These are phyloP conservation scores for Hepsetus odoe DNA, from an alignment of 2,113 vertebrate genomes.

Conservation along the genomic window DNA sequence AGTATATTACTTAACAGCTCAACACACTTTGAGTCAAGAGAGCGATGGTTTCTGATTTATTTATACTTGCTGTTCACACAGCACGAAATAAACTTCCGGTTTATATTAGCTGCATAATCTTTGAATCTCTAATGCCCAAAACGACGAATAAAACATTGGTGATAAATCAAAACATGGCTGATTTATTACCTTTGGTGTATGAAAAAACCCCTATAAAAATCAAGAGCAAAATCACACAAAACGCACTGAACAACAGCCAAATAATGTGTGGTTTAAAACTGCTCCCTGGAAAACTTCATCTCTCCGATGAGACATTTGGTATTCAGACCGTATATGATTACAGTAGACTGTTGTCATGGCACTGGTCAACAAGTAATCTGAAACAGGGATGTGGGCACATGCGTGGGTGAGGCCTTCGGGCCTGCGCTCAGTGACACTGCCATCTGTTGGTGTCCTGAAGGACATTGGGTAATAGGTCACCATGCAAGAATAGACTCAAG, in stretches of 20 bases:
- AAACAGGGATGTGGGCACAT: slow-evolving; percentile 4
- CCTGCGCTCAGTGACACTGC: slow-evolving; percentile 26
- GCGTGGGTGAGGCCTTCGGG: slow-evolving; percentile 13
- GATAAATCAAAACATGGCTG: no score
- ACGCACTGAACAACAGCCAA: not conserved
- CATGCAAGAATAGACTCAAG: slow-evolving; percentile 26
- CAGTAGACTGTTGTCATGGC: slow-evolving; percentile 17
- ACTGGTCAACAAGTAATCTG: slow-evolving; percentile 18
- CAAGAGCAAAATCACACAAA: not conserved
- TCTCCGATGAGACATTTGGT: not conserved
- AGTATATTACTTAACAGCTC: no score
- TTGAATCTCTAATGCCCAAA: no score
- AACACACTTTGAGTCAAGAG: no score
- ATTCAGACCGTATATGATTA: slow-evolving; percentile 35
- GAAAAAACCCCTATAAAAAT: no score
- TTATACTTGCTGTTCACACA: no score
- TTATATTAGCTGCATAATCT: no score
- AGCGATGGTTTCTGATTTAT: no score
- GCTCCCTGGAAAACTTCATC: not conserved
- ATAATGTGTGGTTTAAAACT: not conserved
- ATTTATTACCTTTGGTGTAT: no score
- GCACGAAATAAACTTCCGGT: no score
- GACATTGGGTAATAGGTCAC: slow-evolving; percentile 28
- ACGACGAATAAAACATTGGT: no score
- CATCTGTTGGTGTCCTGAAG: slow-evolving; percentile 44